Percentiles rank a stretch among this genome's conserved stretches.
phyloP scores from a whole-genome alignment of 2,888 invertebrate genomes.

The Lochmaea crataegi region DNA sequence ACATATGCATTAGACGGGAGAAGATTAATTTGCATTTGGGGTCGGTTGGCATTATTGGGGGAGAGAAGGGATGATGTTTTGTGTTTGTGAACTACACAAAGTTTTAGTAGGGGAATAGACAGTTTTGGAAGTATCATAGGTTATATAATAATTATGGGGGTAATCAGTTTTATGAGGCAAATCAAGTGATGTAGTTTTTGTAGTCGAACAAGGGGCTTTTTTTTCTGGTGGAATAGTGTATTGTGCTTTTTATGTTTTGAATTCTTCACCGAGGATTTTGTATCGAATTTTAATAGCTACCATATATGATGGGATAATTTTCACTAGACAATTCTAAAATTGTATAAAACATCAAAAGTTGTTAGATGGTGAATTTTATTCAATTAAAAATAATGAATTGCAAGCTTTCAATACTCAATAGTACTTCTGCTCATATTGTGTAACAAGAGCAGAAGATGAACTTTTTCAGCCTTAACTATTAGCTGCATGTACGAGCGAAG shows the following conservation, averaged over 20 bases:
- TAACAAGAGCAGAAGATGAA: too few relatives aligned
- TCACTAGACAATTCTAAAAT: too few relatives aligned
- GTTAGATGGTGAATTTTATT: too few relatives aligned
- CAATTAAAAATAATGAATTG: too few relatives aligned
- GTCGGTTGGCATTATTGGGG: slow-evolving; percentile 41
- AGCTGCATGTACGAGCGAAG: too few relatives aligned
- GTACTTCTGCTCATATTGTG: too few relatives aligned
- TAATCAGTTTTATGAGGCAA: slow-evolving; percentile 42
- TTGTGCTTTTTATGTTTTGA: not conserved
- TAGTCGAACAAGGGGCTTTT: slow-evolving; percentile 29
- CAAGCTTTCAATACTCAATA: too few relatives aligned
- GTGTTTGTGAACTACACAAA: slow-evolving; percentile 38
- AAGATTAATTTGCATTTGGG: slow-evolving; percentile 58
- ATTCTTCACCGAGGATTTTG: not conserved
- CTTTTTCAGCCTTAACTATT: too few relatives aligned
- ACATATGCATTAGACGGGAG: slow-evolving; percentile 53
- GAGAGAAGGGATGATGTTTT: slow-evolving; percentile 43
- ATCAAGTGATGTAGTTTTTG: slow-evolving; percentile 40
- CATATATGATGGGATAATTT: too few relatives aligned
- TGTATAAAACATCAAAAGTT: too few relatives aligned
- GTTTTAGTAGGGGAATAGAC: slow-evolving; percentile 35
- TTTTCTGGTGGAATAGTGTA: slow-evolving; percentile 6
- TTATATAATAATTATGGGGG: slow-evolving; percentile 43
- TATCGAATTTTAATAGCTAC: slow-evolving; percentile 15
- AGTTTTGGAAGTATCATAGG: slow-evolving; percentile 40